Evolutionary conservation across 1,140 invertebrate genomes (phyloP), one percentile per base, ranked within the genome.

Genomic region (Caenorhabditis briggsae): DNA sequence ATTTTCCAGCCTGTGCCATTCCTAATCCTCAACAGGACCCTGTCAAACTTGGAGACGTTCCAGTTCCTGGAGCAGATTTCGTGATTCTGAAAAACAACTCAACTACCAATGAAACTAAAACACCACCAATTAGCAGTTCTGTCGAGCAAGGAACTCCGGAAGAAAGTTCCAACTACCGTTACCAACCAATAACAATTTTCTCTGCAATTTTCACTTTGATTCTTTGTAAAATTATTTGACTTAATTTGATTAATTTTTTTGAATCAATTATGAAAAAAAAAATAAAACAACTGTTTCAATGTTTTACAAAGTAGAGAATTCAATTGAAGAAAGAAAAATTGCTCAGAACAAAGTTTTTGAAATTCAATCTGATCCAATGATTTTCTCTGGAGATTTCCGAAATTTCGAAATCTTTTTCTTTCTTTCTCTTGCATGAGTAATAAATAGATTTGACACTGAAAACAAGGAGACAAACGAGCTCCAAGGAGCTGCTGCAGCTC

Each of bases 401-500:
- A 78, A 78, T 78, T 78, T 78, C 70, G 46, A 70, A 70, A 70
- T 70, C 41, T 46, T 46, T 33, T 33, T 33, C 33, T 33, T 43
- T 46, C 5, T 46, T 46, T 18, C 20, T 18, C 16, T 78, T 78
- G 46, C 70, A 78, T 50, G 70, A 78, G 70, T 50, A 78, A 78
- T 78, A 50, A 78, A 50, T 78, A 78, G 43, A 78, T 78, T 78
- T 78, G 70, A 78, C 65, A 74, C 65, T 74, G 65, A 74, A 74
- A 78, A 78, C 70, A 18, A 70, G 64, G 70, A 78, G 46, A 58
- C 16, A 78, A 78, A 78, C 43, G 70, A 50, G 46, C n/a, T 50
- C 46, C 46, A n/a, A 46, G 46, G 70, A 78, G 46, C 33, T 46
- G 64, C 64, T 70, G 41, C 33, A 33, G 33, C 33, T 33, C 33